Evolutionary conservation across 37 sponge, comb jelly and placozoan genomes (phyloP).

Genomic region (Beroe forskalii): DNA sequence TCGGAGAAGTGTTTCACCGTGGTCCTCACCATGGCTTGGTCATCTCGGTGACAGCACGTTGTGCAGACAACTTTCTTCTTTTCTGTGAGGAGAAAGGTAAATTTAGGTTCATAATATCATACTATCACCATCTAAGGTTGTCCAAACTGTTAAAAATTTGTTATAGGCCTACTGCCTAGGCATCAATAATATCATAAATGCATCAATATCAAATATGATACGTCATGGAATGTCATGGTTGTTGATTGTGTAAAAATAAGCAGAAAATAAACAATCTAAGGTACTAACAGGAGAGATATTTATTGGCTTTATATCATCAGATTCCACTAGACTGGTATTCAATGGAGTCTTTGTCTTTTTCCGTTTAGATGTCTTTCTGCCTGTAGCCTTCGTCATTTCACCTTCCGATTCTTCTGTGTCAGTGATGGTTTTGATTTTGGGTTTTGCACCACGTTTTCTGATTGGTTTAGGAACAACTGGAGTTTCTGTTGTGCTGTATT

Average conservation of each 20-base stretch:
- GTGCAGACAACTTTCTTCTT: constrained; percentile 28
- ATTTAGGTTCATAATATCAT: no score
- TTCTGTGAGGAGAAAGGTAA: no score
- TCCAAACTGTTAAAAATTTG: no score
- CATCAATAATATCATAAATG: no score
- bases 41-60: constrained; percentile 32
- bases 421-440: background rate
- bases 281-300: no score
- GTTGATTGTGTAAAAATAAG: no score
- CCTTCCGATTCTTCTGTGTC: constrained; percentile 19
- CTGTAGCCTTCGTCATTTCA: background rate
- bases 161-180: no score
- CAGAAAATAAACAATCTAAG: no score
- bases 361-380: background rate
- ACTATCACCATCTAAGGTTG: no score
- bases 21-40: constrained; percentile 32
- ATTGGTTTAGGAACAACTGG: background rate
- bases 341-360: background rate
- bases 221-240: no score
- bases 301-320: no score
- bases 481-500: constrained; percentile 56
- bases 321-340: background rate
- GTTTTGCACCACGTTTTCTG: background rate
- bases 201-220: no score
- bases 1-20: background rate